Evolutionary conservation across 2,888 invertebrate species (phyloP).

Genomic region (Cremastobaeus sp.): DNA sequence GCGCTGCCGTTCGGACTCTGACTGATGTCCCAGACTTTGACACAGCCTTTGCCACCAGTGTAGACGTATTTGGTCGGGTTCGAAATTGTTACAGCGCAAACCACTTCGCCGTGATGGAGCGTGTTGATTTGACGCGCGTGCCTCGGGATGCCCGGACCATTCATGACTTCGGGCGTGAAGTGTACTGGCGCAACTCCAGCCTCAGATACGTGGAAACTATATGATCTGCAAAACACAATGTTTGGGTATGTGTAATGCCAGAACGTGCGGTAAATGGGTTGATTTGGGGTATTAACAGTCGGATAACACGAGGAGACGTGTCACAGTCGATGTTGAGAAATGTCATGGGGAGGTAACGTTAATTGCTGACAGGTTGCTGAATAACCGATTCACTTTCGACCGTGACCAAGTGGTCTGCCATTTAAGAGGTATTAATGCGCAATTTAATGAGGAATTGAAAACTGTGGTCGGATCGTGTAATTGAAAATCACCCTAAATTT

Average conservation of each 20-base stretch:
- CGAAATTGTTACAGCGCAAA: slow-evolving; percentile 96
- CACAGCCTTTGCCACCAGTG: slow-evolving; percentile 98
- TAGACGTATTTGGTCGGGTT: slow-evolving; percentile 95
- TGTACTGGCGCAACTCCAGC: slow-evolving; percentile 94
- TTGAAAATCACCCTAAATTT: too few relatives aligned
- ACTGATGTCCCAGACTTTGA: slow-evolving; percentile 97
- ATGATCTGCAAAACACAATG: slow-evolving; percentile 82
- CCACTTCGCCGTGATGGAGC: slow-evolving; percentile 96
- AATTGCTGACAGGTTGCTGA: not conserved
- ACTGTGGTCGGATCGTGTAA: too few relatives aligned
- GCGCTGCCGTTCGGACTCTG: slow-evolving; percentile 87
- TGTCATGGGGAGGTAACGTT: not conserved
- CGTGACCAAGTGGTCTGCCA: not conserved
- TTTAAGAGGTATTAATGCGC: not conserved
- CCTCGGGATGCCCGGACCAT: slow-evolving; percentile 93
- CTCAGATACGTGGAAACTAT: slow-evolving; percentile 94
- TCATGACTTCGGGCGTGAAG: slow-evolving; percentile 94
- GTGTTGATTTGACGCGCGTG: slow-evolving; percentile 95
- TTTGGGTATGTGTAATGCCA: slow-evolving; percentile 6
- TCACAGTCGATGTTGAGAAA: not conserved
- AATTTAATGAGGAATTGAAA: too few relatives aligned
- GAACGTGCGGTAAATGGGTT: too few relatives aligned
- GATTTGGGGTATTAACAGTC: slow-evolving; percentile 7
- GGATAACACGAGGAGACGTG: not conserved
- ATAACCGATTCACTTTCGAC: not conserved